Base-by-base conservation (phyloP, 2,113 vertebrate genomes). In the Chamaea fasciata region DNA sequence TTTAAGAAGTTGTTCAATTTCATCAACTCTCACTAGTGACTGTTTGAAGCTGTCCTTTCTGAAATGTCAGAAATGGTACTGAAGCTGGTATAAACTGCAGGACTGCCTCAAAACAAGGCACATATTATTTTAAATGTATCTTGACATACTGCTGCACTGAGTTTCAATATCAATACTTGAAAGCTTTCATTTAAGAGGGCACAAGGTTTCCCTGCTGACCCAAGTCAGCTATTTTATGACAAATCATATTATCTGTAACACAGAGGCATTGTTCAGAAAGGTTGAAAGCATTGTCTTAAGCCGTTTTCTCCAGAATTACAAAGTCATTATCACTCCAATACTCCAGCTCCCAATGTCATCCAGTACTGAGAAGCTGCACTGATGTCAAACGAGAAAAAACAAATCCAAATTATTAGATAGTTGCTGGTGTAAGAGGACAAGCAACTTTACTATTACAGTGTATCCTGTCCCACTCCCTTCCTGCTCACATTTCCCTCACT, bases 1-100 rank as follows among this genome's bases (percentile, higher is more conserved):
- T 96, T 80, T 37, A 89, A 60, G 56, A 87, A 74, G 79, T 64
- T 92, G 73, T 69, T 93, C 93, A 53, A 75, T 75, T 94, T 92
- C 65, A 83, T 10, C 41, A 73, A 78, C 33, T 95, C 60, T 81
- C 56, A 46, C 15, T 68, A 86, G 26, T 21, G n/a, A 80, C n/a
- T 59, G 64, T 44, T 20, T 67, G 15, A 71, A 93, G 73, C 18
- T 11, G 8, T 52, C n/a, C 35, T 75, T 74, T 53, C 47, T 60
- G 41, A 89, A 88, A 60, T 6, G 7, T 47, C 69, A 94, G 83
- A 75, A 81, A 87, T 17, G 4, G 31, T 74, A 44, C 1, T 63
- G 56, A 1, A 1, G 47, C 37, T 53, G 52, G 8, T 75, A 68
- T 35, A 28, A 94, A 70, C 27, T 6, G 24, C 21, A 56, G 75